Conservation (phyloP, 2,113 vertebrate species). For the Tachysurus fulvidraco region DNA sequence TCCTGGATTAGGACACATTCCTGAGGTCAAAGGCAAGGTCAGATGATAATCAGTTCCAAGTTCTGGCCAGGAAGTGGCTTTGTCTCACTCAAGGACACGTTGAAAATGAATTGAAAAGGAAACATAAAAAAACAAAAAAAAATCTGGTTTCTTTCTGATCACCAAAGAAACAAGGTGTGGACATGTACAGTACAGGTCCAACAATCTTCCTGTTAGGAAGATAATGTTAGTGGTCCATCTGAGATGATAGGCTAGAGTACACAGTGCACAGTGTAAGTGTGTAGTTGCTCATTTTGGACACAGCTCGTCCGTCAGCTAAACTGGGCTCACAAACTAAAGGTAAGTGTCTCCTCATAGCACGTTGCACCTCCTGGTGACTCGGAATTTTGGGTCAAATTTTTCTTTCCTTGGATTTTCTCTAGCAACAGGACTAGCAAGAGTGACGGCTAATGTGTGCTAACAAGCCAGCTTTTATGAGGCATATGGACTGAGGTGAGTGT, state of each 20-base stretch:
- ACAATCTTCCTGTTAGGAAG: too few species aligned
- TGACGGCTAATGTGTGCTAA: not conserved
- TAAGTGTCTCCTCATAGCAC: not conserved
- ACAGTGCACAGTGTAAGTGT: too few species aligned
- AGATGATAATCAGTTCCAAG: not conserved
- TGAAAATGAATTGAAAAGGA: not conserved
- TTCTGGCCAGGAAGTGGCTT: not conserved
- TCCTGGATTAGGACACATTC: conserved; percentile 12
- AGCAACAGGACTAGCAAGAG: too few species aligned
- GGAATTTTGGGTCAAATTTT: too few species aligned
- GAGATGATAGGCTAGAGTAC: too few species aligned
- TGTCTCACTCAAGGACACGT: not conserved
- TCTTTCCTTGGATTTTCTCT: not conserved
- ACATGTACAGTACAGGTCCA: not conserved
- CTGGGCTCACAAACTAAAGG: not conserved
- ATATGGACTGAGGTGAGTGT: not conserved
- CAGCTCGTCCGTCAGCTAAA: not conserved
- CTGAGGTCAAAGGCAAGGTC: conserved; percentile 18
- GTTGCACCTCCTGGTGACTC: not conserved
- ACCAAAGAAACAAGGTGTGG: not conserved
- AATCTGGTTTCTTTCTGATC: not conserved
- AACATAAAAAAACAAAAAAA: not conserved
- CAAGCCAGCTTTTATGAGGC: not conserved
- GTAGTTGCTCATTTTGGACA: too few species aligned
- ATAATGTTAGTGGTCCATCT: too few species aligned